Percentiles rank a stretch among this genome's conserved stretches.
Evolutionary conservation across 1,140 invertebrate species (phyloP).

Genomic region (Zaprionus kolodkinae): DNA sequence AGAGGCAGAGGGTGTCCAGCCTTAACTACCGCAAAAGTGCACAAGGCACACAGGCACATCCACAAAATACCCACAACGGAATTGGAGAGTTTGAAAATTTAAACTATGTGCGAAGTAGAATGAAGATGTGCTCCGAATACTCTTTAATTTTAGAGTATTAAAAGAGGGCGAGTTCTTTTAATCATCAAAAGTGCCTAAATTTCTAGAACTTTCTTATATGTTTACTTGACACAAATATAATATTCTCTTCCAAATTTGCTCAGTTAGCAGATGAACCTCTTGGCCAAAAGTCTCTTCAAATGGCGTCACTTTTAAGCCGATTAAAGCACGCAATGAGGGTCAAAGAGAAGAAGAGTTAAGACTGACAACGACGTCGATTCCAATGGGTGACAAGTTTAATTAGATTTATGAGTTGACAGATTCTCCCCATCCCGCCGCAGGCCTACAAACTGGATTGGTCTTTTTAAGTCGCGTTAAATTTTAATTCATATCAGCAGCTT

Average conservation of each 20-base stretch:
- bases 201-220: not conserved
- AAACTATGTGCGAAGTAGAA: not conserved
- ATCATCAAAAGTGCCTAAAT: not conserved
- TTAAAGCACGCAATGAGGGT: slow-evolving; percentile 31
- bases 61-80: slow-evolving; percentile 48
- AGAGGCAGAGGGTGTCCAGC: slow-evolving; percentile 13
- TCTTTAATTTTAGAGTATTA: not conserved
- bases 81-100: slow-evolving; percentile 10
- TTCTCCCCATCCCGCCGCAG: not conserved
- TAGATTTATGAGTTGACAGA: slow-evolving; percentile 73
- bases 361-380: slow-evolving; percentile 21
- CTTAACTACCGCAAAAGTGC: slow-evolving; percentile 53
- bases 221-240: no score
- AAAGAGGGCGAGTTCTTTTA: not conserved
- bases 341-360: slow-evolving; percentile 14
- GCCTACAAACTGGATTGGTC: not conserved
- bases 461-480: slow-evolving; percentile 11
- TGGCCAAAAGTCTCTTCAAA: not conserved
- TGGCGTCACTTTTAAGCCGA: slow-evolving; percentile 68
- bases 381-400: slow-evolving; percentile 72
- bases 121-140: not conserved
- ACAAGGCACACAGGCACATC: slow-evolving; percentile 23
- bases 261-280: not conserved
- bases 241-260: not conserved
- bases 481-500: not conserved